Evolutionary conservation across 2,113 vertebrate genomes (phyloP), one percentile per base, ranked within the genome.

Genomic region (Pomatorhinus ruficollis): DNA sequence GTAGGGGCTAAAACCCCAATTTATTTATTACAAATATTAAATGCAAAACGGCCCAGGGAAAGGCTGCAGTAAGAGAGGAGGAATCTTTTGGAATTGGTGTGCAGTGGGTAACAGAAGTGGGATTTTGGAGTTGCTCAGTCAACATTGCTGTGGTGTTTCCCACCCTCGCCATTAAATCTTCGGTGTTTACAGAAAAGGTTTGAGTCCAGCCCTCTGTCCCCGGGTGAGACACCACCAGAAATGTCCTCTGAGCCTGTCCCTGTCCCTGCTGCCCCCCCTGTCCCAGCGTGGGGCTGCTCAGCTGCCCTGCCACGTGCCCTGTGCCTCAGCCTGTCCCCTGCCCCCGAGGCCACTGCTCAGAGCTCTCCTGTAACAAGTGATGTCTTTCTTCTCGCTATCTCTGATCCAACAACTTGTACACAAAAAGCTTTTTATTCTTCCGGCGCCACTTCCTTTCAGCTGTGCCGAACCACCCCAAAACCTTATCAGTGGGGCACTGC

Each of bases 351-450:
- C 27, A n/a, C 54, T 68, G 45, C 50, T 2, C 40, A 35, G 79
- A 70, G 63, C 15, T 84, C 78, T 0, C 4, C 52, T 87, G 89
- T 70, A 11, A 63, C 80, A 90, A 92, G 60, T 64, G 87, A 93
- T 95, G 90, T 90, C 90, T 94, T 88, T 93, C 60, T 92, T 72
- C 59, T 54, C 21, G 15, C 50, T 95, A 93, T 92, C 89, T 95
- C 84, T 44, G 37, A 90, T 93, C 88, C 70, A 80, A 92, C 88
- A 93, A 64, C 72, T 81, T 50, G 27, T 53, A 42, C 57, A 89
- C 87, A 92, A 75, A 77, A 91, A 70, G 70, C 83, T 91, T 96
- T 93, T 91, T 52, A 92, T 94, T 94, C 79, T 68, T 79, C n/a
- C 1, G 0, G 56, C 75, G 31, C 75, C 53, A 12, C 75, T 94